A percentile compares a stretch with the other conserved stretches of the same genome.
phyloP scores from a whole-genome alignment of 2,797 vertebrate genomes.

The Oreonectes daqikongensis region DNA sequence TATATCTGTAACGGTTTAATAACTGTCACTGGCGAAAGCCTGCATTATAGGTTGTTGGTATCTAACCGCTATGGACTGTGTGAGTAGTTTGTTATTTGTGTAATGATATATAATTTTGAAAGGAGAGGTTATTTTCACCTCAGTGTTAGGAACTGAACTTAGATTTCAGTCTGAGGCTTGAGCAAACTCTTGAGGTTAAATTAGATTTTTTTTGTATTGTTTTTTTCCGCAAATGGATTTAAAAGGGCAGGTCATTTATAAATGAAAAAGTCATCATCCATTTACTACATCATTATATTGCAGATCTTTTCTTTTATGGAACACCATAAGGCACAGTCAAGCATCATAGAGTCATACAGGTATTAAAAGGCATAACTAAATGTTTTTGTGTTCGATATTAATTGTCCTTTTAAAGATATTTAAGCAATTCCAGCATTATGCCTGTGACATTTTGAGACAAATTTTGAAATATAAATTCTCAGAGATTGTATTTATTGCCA shows the following conservation, averaged over 20 bases:
- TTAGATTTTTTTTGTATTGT: background rate
- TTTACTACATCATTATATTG: background rate
- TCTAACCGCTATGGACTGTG: background rate
- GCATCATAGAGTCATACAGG: background rate
- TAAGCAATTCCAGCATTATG: too few species aligned
- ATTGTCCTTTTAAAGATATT: too few species aligned
- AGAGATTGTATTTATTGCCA: too few species aligned
- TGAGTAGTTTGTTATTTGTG: background rate
- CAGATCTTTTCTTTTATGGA: background rate
- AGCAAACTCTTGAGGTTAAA: conserved; percentile 13
- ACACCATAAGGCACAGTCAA: too few species aligned
- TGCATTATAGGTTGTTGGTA: conserved; percentile 14
- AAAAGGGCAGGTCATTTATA: background rate
- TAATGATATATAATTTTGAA: background rate
- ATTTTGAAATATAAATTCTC: too few species aligned
- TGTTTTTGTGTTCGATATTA: too few species aligned
- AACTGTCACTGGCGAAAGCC: background rate
- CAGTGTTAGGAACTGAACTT: background rate
- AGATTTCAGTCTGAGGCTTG: background rate
- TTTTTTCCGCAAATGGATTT: conserved; percentile 11
- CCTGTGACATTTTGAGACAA: too few species aligned
- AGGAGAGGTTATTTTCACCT: background rate
- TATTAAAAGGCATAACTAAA: background rate
- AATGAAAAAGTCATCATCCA: background rate
- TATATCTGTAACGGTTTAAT: conserved; percentile 3